phyloP scores from a whole-genome alignment of 2,113 vertebrate genomes.

The Noturus placidus region DNA sequence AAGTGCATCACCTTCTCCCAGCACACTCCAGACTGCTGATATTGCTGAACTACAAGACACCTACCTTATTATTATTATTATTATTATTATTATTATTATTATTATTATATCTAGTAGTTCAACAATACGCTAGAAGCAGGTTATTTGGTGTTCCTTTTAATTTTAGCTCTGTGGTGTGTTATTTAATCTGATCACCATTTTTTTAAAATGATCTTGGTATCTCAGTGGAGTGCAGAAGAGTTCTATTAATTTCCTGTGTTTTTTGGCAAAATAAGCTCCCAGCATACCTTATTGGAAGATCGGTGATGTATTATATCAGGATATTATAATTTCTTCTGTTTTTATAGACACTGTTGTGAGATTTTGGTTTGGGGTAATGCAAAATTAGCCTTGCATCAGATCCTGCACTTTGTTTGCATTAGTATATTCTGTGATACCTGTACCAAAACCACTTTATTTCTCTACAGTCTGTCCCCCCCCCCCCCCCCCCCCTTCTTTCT shows the following conservation, averaged over 20 bases:
- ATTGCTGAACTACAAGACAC: neutral
- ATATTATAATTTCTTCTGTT: slow-evolving; percentile 13
- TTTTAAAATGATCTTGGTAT: neutral
- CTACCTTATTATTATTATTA: neutral
- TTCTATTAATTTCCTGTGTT: slow-evolving; percentile 47
- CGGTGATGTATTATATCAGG: slow-evolving; percentile 1
- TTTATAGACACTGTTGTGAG: slow-evolving; percentile 2
- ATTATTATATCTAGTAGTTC: neutral
- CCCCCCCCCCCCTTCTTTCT: slow-evolving; percentile 12
- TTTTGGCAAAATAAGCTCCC: slow-evolving; percentile 9
- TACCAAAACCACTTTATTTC: slow-evolving; percentile 1
- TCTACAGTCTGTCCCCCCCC: slow-evolving; percentile 21
- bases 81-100: neutral
- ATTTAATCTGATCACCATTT: slow-evolving; percentile 16
- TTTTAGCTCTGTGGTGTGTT: neutral
- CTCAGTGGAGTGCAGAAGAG: neutral
- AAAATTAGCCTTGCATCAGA: neutral
- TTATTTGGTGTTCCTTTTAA: neutral
- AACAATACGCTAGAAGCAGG: neutral
- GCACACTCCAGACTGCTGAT: neutral
- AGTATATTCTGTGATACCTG: slow-evolving; percentile 7
- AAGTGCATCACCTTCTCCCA: neutral
- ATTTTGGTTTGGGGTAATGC: neutral
- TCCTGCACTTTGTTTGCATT: slow-evolving; percentile 22
- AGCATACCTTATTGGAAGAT: slow-evolving; percentile 3